Conservation (phyloP, 2,888 invertebrate species). For the Drepanosiphum platanoidis region DNA sequence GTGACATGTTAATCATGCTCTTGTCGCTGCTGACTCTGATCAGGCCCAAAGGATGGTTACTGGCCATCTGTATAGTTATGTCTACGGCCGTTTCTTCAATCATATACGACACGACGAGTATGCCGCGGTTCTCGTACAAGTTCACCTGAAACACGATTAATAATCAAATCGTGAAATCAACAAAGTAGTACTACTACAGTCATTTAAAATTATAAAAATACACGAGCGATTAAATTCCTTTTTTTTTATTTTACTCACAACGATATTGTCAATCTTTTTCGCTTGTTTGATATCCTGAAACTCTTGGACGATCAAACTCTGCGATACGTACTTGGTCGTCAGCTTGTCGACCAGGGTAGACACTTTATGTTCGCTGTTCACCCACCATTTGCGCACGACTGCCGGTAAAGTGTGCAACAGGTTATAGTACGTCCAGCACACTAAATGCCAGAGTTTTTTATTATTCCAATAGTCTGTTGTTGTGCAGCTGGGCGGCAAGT, state of each 20-base stretch:
- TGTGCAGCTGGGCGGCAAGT: conserved; percentile 24
- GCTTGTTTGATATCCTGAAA: conserved; percentile 72
- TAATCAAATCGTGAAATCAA: background rate
- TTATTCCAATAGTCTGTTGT: conserved; percentile 65
- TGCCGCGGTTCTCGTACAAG: conserved; percentile 47
- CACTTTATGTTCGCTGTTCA: conserved; percentile 73
- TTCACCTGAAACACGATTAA: conserved; percentile 3
- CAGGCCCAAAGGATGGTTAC: conserved; percentile 85
- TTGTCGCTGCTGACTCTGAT: conserved; percentile 77
- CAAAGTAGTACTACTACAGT: too few species aligned
- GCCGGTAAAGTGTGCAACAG: conserved; percentile 77
- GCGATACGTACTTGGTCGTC: conserved; percentile 76
- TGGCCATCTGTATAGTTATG: conserved; percentile 79
- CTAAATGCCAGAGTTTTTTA: conserved; percentile 70
- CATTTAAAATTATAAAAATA: too few species aligned
- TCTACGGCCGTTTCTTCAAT: conserved; percentile 86
- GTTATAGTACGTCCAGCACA: conserved; percentile 76
- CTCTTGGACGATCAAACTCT: conserved; percentile 75
- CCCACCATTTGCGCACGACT: conserved; percentile 82
- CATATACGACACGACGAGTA: conserved; percentile 76
- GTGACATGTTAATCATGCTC: conserved; percentile 76
- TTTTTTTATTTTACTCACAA: too few species aligned
- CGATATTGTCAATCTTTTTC: conserved; percentile 72
- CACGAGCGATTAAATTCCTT: too few species aligned
- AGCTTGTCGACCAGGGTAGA: conserved; percentile 76